Conservation (phyloP, 2,113 vertebrate genomes). For the Suncus etruscus region DNA sequence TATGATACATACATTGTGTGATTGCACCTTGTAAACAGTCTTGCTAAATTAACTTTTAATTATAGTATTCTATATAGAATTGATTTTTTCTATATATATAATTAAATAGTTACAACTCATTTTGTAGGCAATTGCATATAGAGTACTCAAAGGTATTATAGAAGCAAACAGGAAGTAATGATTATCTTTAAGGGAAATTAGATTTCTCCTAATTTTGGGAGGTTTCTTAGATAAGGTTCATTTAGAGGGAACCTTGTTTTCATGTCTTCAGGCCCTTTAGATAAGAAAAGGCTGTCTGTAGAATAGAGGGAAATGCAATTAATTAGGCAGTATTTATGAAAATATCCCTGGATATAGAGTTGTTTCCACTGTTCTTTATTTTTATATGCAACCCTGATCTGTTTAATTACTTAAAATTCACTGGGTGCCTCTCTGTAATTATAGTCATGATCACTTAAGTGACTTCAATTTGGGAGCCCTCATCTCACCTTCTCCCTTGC, state of each 20-base stretch:
- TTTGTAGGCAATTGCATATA: neutral
- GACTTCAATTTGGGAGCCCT: conserved; percentile 78
- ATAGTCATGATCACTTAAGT: conserved; percentile 78
- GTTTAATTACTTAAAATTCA: conserved; percentile 79
- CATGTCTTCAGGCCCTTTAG: too few species aligned
- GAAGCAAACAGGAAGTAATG: neutral
- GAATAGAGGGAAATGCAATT: neutral
- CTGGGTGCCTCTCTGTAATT: conserved; percentile 77
- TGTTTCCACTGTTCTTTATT: conserved; percentile 58
- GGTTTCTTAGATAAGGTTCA: neutral
- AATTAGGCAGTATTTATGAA: conserved; percentile 14
- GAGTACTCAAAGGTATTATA: neutral
- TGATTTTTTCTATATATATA: neutral
- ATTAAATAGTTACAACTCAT: neutral
- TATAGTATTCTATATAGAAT: neutral
- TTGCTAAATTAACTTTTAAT: neutral
- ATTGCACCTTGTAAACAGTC: neutral
- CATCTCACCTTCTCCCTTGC: neutral
- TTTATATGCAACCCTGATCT: conserved; percentile 63
- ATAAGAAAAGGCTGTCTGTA: neutral
- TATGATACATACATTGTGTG: neutral
- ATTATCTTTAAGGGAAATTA: neutral
- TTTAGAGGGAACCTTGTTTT: neutral
- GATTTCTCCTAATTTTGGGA: neutral
- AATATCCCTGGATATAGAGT: neutral